These are phyloP conservation scores for Drosophila pseudoobscura DNA, from an alignment of 1,140 invertebrate genomes.

Conservation along the genomic window DNA sequence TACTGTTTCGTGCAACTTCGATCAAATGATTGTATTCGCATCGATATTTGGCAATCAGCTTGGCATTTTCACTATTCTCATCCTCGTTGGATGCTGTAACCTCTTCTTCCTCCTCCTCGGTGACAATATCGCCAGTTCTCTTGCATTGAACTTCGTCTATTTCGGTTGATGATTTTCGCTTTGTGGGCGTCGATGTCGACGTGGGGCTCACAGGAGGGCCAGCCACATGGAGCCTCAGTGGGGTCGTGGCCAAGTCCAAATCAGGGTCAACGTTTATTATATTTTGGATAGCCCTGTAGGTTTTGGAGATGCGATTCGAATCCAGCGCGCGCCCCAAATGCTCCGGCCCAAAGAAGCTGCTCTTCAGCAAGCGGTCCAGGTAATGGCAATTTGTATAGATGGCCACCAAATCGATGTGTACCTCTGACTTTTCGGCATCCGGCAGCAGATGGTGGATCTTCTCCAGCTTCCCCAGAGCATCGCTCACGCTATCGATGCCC, in stretches of 20 bases:
- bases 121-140: constrained; percentile 38
- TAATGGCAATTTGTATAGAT: constrained; percentile 94
- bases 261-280: no score
- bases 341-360: constrained; percentile 92
- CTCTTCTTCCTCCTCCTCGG: constrained; percentile 7
- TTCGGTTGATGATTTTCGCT: constrained; percentile 62
- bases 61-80: background rate
- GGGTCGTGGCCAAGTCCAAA: no score
- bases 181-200: constrained; percentile 55
- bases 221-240: no score
- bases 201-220: background rate
- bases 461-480: constrained; percentile 90
- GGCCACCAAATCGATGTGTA: constrained; percentile 85
- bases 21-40: constrained; percentile 39
- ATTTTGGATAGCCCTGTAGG: background rate
- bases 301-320: background rate
- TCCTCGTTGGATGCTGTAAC: constrained; percentile 20
- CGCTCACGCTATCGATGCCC: constrained; percentile 89
- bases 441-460: constrained; percentile 89
- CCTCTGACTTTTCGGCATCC: constrained; percentile 85
- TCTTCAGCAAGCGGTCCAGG: constrained; percentile 92
- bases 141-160: constrained; percentile 66
- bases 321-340: constrained; percentile 38
- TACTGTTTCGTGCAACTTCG: constrained; percentile 27
- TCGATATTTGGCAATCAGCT: constrained; percentile 47